Evolutionary conservation across 1,140 invertebrate species (phyloP).

Genomic region (Drosophila tristis): DNA sequence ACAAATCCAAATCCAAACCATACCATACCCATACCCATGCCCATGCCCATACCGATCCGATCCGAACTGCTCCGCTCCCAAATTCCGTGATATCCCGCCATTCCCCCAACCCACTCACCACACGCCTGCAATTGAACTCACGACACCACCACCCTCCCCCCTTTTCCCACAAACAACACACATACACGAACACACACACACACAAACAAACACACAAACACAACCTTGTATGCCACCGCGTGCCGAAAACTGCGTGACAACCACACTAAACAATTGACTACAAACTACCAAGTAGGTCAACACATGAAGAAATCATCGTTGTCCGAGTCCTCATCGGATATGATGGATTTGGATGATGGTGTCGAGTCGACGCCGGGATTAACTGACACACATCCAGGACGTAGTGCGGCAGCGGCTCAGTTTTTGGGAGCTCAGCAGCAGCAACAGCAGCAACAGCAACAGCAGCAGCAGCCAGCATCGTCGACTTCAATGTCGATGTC

Average conservation of each 20-base stretch:
- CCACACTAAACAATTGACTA: constrained; percentile 79
- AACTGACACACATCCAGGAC: constrained; percentile 82
- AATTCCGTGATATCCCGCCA: constrained; percentile 17
- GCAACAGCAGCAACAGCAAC: constrained; percentile 56
- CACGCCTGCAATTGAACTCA: constrained; percentile 1
- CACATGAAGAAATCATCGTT: constrained; percentile 95
- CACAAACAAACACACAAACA: constrained; percentile 26
- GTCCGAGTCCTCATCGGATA: constrained; percentile 96
- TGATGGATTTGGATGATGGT: constrained; percentile 97
- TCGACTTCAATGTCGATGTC: constrained; percentile 45
- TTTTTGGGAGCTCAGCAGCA: constrained; percentile 82
- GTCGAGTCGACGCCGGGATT: constrained; percentile 90
- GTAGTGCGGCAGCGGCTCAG: constrained; percentile 75
- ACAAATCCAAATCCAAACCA: constrained; percentile 27
- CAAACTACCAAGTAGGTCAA: constrained; percentile 88
- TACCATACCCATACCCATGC: neutral
- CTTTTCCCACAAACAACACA: no score
- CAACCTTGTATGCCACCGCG: constrained; percentile 40
- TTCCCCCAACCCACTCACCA: constrained; percentile 23
- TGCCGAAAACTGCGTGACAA: constrained; percentile 45
- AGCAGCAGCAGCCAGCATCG: constrained; percentile 36
- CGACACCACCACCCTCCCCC: no score
- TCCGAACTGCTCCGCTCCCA: constrained; percentile 38
- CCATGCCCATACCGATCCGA: constrained; percentile 12
- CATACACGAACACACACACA: constrained; percentile 17